Conservation (phyloP, 35 echinoderm and acorn worm genomes). For the Heliocidaris erythrogramma region DNA sequence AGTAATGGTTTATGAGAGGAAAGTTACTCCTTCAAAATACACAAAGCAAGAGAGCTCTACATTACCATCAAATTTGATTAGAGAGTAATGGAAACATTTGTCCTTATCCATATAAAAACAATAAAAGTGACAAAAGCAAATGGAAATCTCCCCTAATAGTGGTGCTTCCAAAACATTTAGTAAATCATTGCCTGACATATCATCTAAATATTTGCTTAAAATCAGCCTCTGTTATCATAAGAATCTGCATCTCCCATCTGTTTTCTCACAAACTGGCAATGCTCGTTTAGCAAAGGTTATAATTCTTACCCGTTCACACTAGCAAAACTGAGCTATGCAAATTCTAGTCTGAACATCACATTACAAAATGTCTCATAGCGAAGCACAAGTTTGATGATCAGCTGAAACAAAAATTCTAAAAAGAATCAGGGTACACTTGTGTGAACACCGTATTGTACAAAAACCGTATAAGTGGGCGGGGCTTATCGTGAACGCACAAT, state of each 20-base stretch:
- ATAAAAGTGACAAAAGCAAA: background rate
- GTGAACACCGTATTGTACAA: no score
- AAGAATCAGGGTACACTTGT: no score
- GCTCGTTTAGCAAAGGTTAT: background rate
- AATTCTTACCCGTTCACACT: background rate
- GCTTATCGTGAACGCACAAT: no score
- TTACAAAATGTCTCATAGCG: no score
- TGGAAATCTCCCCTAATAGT: background rate
- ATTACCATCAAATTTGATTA: background rate
- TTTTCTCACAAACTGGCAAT: background rate
- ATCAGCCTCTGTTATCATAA: background rate
- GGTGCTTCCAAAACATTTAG: background rate
- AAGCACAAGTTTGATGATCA: no score
- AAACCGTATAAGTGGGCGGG: no score
- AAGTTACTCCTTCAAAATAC: no score
- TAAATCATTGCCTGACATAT: background rate
- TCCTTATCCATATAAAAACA: background rate
- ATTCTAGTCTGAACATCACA: no score
- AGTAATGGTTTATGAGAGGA: no score
- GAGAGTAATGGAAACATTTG: background rate
- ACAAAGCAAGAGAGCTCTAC: no score
- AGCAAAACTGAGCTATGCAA: no score
- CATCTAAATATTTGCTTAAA: slow-evolving; percentile 13
- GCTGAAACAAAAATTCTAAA: no score
- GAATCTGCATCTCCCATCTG: background rate